Percentiles rank a stretch among this genome's conserved stretches.
Evolutionary conservation across 1,140 invertebrate genomes (phyloP).

Genomic region (Rhopalosiphum padi): DNA sequence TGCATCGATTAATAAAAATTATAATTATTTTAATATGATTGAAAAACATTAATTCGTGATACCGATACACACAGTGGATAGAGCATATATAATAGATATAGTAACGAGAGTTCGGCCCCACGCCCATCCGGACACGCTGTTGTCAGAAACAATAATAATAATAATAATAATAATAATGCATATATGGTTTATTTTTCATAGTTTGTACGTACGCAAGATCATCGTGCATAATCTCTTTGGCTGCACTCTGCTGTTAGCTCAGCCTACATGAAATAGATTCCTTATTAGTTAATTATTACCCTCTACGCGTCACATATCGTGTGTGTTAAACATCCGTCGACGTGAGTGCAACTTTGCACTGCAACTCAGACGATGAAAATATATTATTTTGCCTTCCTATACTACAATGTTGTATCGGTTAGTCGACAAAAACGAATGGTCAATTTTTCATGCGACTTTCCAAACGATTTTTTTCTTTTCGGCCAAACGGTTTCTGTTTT

Average conservation of each 20-base stretch:
- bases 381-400: background rate
- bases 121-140: background rate
- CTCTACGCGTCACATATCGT: background rate
- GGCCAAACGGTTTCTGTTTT: background rate
- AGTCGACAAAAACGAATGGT: background rate
- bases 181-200: background rate
- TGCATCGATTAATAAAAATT: background rate
- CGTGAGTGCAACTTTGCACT: too few species aligned
- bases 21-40: background rate
- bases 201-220: too few species aligned
- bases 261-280: background rate
- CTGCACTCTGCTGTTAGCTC: background rate
- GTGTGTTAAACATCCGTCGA: background rate
- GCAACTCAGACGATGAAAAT: background rate
- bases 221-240: background rate
- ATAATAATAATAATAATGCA: background rate
- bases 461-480: background rate
- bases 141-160: background rate
- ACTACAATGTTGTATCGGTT: background rate
- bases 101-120: background rate
- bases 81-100: background rate
- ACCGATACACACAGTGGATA: background rate
- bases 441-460: constrained; percentile 28
- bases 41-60: background rate
- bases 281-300: background rate